Conservation (phyloP, 2,113 vertebrate species). For the Agelaius tricolor region DNA sequence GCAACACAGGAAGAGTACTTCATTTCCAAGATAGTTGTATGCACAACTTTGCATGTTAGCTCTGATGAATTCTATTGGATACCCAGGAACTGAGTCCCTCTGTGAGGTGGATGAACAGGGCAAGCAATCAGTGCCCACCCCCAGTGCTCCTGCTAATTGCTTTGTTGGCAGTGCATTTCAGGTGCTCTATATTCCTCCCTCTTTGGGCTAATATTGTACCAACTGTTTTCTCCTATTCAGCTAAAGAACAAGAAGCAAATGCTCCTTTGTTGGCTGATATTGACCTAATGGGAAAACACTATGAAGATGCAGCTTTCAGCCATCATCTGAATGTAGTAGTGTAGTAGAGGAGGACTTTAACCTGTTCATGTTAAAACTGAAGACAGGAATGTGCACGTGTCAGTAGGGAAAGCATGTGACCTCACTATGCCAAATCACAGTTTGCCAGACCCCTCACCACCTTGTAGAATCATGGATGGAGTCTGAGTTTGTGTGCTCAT, state of each 20-base stretch:
- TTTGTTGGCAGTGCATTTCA: slow-evolving; percentile 13
- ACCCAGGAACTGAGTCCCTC: neutral
- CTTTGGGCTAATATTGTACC: neutral
- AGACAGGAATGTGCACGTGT: neutral
- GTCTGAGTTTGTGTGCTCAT: neutral
- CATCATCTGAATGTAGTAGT: neutral
- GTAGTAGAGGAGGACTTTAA: neutral
- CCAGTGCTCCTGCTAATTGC: neutral
- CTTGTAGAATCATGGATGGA: neutral
- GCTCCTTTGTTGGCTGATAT: neutral
- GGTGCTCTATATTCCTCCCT: neutral
- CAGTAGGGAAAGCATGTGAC: neutral
- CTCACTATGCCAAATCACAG: neutral
- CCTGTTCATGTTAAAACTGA: neutral
- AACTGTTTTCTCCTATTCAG: slow-evolving; percentile 16
- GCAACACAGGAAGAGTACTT: neutral
- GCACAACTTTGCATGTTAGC: neutral
- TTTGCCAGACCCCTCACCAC: neutral
- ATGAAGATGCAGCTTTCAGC: neutral
- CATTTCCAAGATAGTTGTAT: neutral
- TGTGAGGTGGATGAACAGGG: neutral
- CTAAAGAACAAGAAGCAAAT: slow-evolving; percentile 4
- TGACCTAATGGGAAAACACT: slow-evolving; percentile 21
- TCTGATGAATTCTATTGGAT: neutral
- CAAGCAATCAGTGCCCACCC: neutral